A percentile compares a stretch with the other conserved stretches of the same genome.
Conservation (phyloP, 1,140 invertebrate species). For the Cryptotermes secundus region DNA sequence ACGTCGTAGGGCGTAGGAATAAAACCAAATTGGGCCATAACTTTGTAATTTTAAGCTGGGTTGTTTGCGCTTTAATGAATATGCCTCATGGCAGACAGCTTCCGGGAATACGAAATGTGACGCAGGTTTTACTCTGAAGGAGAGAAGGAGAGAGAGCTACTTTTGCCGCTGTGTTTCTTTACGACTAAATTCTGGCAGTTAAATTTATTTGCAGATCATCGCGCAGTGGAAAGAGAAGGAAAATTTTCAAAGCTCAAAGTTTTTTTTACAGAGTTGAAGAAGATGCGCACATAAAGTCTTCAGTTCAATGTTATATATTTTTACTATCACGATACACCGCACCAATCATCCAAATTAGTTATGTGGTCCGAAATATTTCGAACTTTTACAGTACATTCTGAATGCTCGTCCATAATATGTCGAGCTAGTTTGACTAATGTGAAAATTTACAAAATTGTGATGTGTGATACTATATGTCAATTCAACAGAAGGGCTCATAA, state of each 20-base stretch:
- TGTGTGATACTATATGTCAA: too few relatives aligned
- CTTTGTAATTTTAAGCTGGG: not conserved
- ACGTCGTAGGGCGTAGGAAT: not conserved
- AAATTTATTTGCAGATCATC: not conserved
- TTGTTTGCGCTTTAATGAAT: not conserved
- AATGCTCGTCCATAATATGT: too few relatives aligned
- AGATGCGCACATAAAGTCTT: too few relatives aligned
- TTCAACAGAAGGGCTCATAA: too few relatives aligned
- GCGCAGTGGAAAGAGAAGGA: not conserved
- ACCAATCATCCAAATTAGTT: too few relatives aligned
- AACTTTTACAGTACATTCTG: too few relatives aligned
- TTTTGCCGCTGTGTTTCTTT: not conserved
- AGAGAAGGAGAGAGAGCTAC: not conserved
- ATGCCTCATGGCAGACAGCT: not conserved
- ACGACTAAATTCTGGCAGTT: not conserved
- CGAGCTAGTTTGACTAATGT: too few relatives aligned
- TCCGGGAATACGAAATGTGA: not conserved
- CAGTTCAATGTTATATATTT: too few relatives aligned
- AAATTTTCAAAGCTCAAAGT: not conserved
- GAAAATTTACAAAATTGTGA: too few relatives aligned
- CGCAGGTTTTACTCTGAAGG: not conserved
- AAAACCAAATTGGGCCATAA: not conserved
- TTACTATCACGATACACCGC: too few relatives aligned
- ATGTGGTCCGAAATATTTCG: too few relatives aligned
- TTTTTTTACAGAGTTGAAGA: too few relatives aligned